These are phyloP conservation scores for Rana temporaria DNA, from an alignment of 2,113 vertebrate species.

Conservation along the genomic window DNA sequence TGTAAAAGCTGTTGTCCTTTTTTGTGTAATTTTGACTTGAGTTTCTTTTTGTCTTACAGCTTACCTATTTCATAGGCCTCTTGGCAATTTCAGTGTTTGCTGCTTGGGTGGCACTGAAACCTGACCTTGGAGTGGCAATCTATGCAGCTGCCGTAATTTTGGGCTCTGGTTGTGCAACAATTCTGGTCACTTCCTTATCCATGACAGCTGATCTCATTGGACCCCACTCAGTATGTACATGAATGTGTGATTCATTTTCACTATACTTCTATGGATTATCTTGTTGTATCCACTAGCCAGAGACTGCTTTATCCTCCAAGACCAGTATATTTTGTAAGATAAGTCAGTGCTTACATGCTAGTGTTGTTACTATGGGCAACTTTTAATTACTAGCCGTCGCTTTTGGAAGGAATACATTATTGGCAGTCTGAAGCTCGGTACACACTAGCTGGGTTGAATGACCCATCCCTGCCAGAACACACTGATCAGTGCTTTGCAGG, in stretches of 20 bases:
- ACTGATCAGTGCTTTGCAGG: no score
- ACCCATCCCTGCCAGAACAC: no score
- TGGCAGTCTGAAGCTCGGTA: no score
- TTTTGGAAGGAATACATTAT: no score
- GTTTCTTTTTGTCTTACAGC: conserved; percentile 63
- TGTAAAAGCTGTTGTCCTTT: not conserved
- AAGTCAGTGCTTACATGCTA: no score
- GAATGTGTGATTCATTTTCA: not conserved
- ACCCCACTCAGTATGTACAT: conserved; percentile 80
- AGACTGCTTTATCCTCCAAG: not conserved
- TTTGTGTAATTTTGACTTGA: not conserved
- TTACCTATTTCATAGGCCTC: conserved; percentile 89
- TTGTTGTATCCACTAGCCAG: not conserved
- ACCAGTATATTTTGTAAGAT: no score
- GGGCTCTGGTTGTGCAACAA: conserved; percentile 84
- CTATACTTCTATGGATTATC: not conserved
- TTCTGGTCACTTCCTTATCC: conserved; percentile 91
- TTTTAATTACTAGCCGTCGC: no score
- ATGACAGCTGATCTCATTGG: conserved; percentile 95
- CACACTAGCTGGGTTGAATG: no score
- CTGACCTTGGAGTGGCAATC: conserved; percentile 71
- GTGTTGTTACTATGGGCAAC: no score
- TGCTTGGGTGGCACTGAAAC: conserved; percentile 84
- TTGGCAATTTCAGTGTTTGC: conserved; percentile 85
- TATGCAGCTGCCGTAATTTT: conserved; percentile 82